Evolutionary conservation across 2,888 invertebrate genomes (phyloP).

Genomic region (Drosophila barbarae): DNA sequence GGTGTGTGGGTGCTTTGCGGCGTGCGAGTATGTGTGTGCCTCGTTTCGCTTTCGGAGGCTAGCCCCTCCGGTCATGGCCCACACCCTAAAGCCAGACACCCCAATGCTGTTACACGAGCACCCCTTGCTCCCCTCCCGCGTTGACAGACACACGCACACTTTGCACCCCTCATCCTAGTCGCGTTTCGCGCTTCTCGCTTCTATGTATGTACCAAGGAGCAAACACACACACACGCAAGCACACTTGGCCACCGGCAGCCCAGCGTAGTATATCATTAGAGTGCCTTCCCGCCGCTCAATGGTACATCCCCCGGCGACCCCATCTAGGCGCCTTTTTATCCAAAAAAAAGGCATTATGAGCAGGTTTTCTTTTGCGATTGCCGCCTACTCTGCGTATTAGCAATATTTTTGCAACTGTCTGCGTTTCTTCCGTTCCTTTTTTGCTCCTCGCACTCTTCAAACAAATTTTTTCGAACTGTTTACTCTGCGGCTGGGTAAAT

Average conservation of each 20-base stretch:
- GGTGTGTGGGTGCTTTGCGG: slow-evolving; percentile 14
- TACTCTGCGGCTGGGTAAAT: slow-evolving; percentile 48
- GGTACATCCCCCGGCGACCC: slow-evolving; percentile 11
- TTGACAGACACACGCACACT: slow-evolving; percentile 43
- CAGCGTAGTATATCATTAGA: slow-evolving; percentile 67
- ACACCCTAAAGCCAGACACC: slow-evolving; percentile 39
- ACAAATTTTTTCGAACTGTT: slow-evolving; percentile 31
- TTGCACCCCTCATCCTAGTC: slow-evolving; percentile 8
- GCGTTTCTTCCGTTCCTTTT: slow-evolving; percentile 45
- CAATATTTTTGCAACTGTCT: slow-evolving; percentile 67
- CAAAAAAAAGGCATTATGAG: slow-evolving; percentile 66
- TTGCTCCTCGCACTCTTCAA: slow-evolving; percentile 13
- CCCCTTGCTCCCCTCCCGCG: slow-evolving; percentile 13
- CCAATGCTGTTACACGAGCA: slow-evolving; percentile 27
- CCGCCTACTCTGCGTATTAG: slow-evolving; percentile 67
- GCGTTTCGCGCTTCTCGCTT: slow-evolving; percentile 46
- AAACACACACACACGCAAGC: slow-evolving; percentile 6
- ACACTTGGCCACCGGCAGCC: slow-evolving; percentile 27
- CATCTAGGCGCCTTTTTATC: slow-evolving; percentile 57
- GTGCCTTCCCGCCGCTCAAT: slow-evolving; percentile 12
- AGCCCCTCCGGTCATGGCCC: slow-evolving; percentile 41
- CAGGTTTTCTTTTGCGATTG: slow-evolving; percentile 49
- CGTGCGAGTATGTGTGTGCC: slow-evolving; percentile 20
- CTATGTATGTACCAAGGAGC: slow-evolving; percentile 38
- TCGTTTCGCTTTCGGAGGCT: slow-evolving; percentile 63